phyloP scores from a whole-genome alignment of 2,797 vertebrate genomes.

The Sebastes minor region DNA sequence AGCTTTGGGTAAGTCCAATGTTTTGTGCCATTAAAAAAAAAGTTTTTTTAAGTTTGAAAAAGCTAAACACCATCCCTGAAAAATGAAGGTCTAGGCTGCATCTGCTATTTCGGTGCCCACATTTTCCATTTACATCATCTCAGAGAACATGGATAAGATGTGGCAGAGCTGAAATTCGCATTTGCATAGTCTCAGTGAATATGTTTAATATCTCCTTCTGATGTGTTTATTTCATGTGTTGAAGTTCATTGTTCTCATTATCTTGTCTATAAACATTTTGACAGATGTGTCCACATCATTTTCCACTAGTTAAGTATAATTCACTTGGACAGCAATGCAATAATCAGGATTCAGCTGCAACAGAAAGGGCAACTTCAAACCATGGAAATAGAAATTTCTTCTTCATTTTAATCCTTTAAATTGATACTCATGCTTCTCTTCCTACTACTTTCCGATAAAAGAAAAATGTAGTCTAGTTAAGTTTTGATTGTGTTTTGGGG shows the following conservation, averaged over 20 bases:
- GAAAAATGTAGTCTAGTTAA: neutral
- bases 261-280: neutral
- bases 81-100: neutral
- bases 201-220: neutral
- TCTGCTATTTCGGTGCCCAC: neutral
- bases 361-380: neutral
- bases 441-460: neutral
- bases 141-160: neutral
- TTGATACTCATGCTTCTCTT: neutral
- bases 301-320: neutral
- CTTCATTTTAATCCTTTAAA: neutral
- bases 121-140: neutral
- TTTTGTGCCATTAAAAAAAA: neutral
- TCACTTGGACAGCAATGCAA: neutral
- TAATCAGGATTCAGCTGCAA: neutral
- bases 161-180: neutral
- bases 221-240: neutral
- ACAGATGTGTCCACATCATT: neutral
- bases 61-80: neutral
- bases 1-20: slow-evolving; percentile 89
- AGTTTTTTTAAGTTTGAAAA: neutral
- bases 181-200: neutral
- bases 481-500: no score
- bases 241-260: neutral
- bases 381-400: neutral